These are phyloP conservation scores for Capitulum mitella DNA, from an alignment of 2,888 invertebrate genomes.

Conservation along the genomic window DNA sequence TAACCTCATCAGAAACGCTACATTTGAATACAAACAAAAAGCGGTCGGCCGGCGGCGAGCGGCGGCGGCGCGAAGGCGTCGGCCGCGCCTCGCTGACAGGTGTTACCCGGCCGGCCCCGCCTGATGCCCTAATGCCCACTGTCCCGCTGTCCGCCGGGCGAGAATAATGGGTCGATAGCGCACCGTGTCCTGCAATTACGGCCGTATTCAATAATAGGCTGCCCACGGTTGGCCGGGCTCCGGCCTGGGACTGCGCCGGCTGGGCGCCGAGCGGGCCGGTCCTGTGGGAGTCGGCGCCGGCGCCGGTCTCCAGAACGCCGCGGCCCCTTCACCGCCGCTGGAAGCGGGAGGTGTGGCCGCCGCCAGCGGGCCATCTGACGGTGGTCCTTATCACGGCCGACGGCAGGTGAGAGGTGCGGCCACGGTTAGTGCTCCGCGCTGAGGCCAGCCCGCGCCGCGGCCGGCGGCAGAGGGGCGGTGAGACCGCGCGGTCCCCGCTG, in stretches of 20 bases:
- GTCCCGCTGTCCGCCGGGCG: neutral
- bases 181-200: neutral
- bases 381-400: no score
- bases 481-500: no score
- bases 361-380: no score
- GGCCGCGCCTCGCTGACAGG: neutral
- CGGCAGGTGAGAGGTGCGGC: no score
- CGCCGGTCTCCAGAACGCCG: no score
- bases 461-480: no score
- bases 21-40: neutral
- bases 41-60: neutral
- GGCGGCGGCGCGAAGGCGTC: neutral
- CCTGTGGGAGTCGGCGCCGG: no score
- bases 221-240: neutral
- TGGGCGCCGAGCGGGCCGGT: no score
- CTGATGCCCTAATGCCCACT: neutral
- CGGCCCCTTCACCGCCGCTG: no score
- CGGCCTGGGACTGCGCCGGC: neutral
- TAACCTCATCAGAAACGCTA: neutral
- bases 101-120: neutral
- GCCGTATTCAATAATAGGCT: neutral
- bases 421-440: no score
- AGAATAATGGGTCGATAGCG: neutral
- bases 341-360: no score
- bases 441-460: no score